Base-by-base conservation (phyloP, 2,113 vertebrate genomes). In the Heterocephalus glaber region DNA sequence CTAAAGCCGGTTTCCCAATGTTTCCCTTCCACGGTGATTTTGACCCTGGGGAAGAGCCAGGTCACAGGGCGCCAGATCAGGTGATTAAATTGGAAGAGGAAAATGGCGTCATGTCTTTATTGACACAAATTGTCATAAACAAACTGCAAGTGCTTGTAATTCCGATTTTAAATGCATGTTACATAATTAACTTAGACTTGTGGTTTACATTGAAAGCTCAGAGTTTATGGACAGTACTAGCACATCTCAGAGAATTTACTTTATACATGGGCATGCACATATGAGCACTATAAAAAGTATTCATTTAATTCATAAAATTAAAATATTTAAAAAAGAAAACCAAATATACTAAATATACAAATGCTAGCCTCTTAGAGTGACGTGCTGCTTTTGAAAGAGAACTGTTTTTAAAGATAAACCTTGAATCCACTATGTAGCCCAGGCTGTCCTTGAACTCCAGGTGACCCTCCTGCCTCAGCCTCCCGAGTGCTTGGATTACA, bases 321-420 rank as follows among this genome's bases (percentile, higher is more conserved):
- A 93, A 90, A 44, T 88, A 54, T 60, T 74, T 84, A 1, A 38
- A 92, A 49, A 94, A 76, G 33, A 79, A 90, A 80, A 38, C 1
- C 4, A 92, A 92, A n/a, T 74, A 47, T 54, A 66, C 65, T 79
- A 89, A 94, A 56, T 84, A 33, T 44, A 89, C 28, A 92, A 95
- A 94, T 60, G 60, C 38, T 63, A 63, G 16, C 17, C 47, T 91
- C 7, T 65, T 93, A 44, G 22, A 95, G 1, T 6, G 19, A 56
- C 88, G 6, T 65, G 28, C 49, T 85, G 0, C 85, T 91, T 79
- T 92, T 66, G 80, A 85, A 89, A 89, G 30, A 63, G 72, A 56
- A 56, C 79, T 80, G 89, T 3, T 94, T 68, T 76, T 72, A 16
- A n/a, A 80, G 86, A 33, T 26, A 72, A 72, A 22, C 70, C 38